phyloP scores from a whole-genome alignment of 2,797 vertebrate species.

The Xenops minutus region DNA sequence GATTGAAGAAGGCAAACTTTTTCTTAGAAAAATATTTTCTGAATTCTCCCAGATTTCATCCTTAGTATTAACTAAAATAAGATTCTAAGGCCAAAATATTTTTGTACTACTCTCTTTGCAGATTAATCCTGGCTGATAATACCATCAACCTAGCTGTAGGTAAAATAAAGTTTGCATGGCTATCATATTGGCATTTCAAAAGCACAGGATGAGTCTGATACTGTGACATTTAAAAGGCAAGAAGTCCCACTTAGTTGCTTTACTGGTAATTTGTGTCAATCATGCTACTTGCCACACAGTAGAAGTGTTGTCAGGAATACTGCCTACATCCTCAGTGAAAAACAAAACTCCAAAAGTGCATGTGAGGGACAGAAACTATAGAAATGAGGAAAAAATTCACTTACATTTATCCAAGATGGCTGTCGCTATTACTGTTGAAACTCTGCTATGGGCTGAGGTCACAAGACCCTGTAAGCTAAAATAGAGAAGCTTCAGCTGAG shows the following conservation, averaged over 20 bases:
- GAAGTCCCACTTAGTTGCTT: constrained; percentile 6
- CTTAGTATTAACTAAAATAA: not conserved
- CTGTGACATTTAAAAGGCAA: not conserved
- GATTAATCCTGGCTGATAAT: not conserved
- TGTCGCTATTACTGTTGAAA: constrained; percentile 59
- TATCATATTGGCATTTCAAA: constrained; percentile 17
- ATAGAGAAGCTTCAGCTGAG: constrained; percentile 63
- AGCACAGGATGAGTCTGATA: not conserved
- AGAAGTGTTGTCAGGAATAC: not conserved
- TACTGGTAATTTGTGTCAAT: constrained; percentile 1
- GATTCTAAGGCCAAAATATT: not conserved
- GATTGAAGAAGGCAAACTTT: not conserved
- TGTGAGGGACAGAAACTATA: constrained; percentile 61
- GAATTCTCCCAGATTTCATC: not conserved
- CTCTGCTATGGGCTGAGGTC: constrained; percentile 48
- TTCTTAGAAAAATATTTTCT: not conserved
- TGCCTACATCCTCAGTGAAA: constrained; percentile 14
- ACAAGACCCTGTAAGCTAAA: constrained; percentile 60
- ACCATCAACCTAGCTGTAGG: not conserved
- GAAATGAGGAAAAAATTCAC: constrained; percentile 50
- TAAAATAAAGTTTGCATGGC: not conserved
- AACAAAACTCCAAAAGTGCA: constrained; percentile 32
- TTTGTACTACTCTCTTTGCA: not conserved
- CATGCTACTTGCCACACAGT: not conserved
- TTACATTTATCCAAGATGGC: constrained; percentile 60